A percentile compares a stretch with the other conserved stretches of the same genome.
phyloP scores from a whole-genome alignment of 2,113 vertebrate genomes.

The Danionella cerebrum region DNA sequence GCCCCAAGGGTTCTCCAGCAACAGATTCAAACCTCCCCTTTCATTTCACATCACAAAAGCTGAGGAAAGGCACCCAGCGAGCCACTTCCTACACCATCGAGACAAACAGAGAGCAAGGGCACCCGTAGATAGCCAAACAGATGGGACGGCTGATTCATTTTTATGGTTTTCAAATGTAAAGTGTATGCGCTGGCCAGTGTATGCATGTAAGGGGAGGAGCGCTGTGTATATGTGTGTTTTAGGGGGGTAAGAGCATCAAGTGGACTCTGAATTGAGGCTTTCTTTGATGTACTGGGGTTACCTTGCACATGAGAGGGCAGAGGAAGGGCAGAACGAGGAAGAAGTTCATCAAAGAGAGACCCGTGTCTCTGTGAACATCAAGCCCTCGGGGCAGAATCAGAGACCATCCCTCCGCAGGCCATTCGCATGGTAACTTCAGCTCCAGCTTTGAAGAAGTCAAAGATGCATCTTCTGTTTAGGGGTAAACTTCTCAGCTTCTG shows the following conservation, averaged over 20 bases:
- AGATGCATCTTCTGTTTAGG: not conserved
- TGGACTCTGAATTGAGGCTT: slow-evolving; percentile 41
- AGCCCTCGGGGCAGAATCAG: slow-evolving; percentile 7
- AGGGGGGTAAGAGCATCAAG: slow-evolving; percentile 37
- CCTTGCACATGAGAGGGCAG: slow-evolving; percentile 39
- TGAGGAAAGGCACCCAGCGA: slow-evolving; percentile 63
- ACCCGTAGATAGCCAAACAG: slow-evolving; percentile 49
- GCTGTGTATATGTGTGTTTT: not conserved
- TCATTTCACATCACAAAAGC: slow-evolving; percentile 75
- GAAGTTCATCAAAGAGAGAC: slow-evolving; percentile 41
- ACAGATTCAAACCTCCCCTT: slow-evolving; percentile 58
- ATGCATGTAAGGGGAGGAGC: slow-evolving; percentile 19
- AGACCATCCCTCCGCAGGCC: slow-evolving; percentile 17
- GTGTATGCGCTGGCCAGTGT: slow-evolving; percentile 39
- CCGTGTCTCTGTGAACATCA: slow-evolving; percentile 26
- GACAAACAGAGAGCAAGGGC: slow-evolving; percentile 48
- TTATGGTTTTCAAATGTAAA: slow-evolving; percentile 56
- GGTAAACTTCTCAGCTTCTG: not conserved
- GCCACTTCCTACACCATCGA: slow-evolving; percentile 57
- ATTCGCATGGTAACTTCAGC: slow-evolving; percentile 26
- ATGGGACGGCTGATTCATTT: slow-evolving; percentile 44
- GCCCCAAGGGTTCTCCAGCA: slow-evolving; percentile 49
- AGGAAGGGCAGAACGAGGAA: slow-evolving; percentile 39
- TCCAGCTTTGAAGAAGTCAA: not conserved
- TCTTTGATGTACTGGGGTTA: slow-evolving; percentile 60